A percentile compares a stretch with the other conserved stretches of the same genome.
phyloP scores from a whole-genome alignment of 1,140 invertebrate species.

The Lepidurus apus region DNA sequence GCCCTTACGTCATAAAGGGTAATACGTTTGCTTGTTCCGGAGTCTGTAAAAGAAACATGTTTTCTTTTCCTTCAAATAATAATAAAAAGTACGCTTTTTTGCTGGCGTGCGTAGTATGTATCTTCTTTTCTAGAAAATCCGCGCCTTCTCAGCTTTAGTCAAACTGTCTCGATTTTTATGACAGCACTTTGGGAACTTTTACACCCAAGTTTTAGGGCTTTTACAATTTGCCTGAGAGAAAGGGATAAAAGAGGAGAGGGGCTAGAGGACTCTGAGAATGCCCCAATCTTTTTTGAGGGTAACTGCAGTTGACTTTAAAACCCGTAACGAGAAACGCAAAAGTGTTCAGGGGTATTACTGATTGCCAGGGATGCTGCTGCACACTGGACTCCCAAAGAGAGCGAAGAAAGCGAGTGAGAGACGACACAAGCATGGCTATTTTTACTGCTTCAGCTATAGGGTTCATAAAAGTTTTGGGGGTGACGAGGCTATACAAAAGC shows the following conservation, averaged over 20 bases:
- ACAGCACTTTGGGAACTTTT: background rate
- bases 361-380: slow-evolving; percentile 17
- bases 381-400: background rate
- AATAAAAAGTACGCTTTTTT: no score
- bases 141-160: background rate
- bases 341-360: background rate
- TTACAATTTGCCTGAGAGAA: no score
- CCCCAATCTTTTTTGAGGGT: background rate
- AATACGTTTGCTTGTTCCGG: no score
- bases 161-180: slow-evolving; percentile 15
- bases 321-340: background rate
- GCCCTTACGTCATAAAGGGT: no score
- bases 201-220: no score
- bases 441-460: background rate
- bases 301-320: slow-evolving; percentile 18
- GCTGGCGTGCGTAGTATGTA: background rate
- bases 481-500: background rate
- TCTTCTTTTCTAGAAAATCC: background rate
- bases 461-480: background rate
- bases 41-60: no score
- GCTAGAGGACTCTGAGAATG: background rate
- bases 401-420: background rate
- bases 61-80: no score
- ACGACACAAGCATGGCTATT: background rate
- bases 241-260: no score